Conservation (phyloP, 2,797 vertebrate genomes). For the Muscicapa striata region DNA sequence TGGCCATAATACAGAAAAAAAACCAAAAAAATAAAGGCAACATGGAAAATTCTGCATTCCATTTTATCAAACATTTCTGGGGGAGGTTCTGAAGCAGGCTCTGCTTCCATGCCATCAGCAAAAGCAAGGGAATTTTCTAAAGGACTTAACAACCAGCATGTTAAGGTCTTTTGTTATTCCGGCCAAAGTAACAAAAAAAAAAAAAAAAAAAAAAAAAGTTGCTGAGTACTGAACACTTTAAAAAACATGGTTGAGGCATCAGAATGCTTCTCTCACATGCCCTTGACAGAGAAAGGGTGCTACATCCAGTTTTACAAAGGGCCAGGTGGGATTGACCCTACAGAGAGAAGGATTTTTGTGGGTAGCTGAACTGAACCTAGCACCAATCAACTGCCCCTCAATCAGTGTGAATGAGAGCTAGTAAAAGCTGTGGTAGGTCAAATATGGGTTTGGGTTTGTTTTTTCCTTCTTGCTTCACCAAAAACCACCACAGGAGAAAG, state of each 20-base stretch:
- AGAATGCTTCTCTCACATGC: not conserved
- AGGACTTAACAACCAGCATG: fast-evolving
- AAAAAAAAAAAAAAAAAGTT: not conserved
- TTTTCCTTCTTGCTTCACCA: not conserved
- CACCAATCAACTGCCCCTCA: not conserved
- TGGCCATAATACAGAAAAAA: not conserved
- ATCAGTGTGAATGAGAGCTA: not conserved
- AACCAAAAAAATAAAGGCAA: not conserved
- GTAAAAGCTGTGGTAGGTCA: not conserved
- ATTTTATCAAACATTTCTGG: not conserved
- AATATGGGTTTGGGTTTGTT: not conserved
- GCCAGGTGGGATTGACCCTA: not conserved
- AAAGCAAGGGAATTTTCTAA: not conserved
- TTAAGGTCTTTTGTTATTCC: not conserved
- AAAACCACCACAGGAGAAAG: not conserved
- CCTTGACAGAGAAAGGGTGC: not conserved
- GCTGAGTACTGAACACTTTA: not conserved
- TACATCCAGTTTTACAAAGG: not conserved
- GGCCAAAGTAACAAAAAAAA: not conserved
- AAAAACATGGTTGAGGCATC: not conserved
- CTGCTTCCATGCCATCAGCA: not conserved
- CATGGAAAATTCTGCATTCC: not conserved
- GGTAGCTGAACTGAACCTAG: not conserved
- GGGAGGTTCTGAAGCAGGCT: not conserved
- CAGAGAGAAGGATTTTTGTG: not conserved